phyloP scores from a whole-genome alignment of 2,888 invertebrate genomes.

The Neoitamus cyanurus region DNA sequence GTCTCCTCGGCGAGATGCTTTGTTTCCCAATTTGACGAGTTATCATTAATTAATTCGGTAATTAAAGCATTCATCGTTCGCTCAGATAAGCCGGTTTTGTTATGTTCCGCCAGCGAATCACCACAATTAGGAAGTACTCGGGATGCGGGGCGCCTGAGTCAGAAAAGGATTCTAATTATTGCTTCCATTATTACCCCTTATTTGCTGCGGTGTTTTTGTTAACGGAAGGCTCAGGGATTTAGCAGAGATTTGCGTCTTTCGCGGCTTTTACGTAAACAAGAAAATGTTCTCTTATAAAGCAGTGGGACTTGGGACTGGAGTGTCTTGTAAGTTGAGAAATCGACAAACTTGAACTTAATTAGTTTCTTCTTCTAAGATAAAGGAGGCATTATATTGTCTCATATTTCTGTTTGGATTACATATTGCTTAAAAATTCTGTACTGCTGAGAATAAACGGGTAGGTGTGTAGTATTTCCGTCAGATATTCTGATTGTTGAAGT shows the following conservation, averaged over 20 bases:
- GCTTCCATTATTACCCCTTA: background rate
- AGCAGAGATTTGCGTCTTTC: background rate
- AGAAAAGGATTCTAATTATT: background rate
- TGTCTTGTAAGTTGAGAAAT: background rate
- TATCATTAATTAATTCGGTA: conserved; percentile 1
- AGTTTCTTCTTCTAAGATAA: background rate
- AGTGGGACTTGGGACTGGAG: too few relatives aligned
- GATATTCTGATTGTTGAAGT: too few relatives aligned
- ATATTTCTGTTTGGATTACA: background rate
- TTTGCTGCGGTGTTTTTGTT: conserved; percentile 5
- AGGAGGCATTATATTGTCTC: background rate
- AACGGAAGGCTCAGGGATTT: background rate
- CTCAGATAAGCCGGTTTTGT: background rate
- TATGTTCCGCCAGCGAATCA: background rate
- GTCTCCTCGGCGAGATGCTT: background rate
- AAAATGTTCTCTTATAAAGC: background rate
- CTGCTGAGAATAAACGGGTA: too few relatives aligned
- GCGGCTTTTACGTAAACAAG: background rate
- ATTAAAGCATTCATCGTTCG: background rate
- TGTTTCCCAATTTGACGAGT: background rate
- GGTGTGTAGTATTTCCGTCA: too few relatives aligned
- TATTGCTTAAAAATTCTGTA: background rate
- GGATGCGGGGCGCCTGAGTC: background rate
- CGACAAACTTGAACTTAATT: background rate
- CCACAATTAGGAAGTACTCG: background rate